A percentile compares a stretch with the other conserved stretches of the same genome.
Evolutionary conservation across 1,140 invertebrate species (phyloP).

Genomic region (Lepidotrigona ventralis): DNA sequence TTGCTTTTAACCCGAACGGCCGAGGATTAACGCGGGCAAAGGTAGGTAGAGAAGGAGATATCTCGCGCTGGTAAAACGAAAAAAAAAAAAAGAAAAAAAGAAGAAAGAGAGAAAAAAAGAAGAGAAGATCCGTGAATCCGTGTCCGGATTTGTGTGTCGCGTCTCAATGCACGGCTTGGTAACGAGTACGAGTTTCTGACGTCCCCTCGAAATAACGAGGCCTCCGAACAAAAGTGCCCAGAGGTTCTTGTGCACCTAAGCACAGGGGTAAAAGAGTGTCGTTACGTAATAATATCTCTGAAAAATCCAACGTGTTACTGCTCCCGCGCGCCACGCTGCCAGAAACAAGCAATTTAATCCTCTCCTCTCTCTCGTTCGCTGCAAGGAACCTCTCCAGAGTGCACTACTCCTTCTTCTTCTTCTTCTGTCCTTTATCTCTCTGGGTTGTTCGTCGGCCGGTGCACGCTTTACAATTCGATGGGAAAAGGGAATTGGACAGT

Average conservation of each 20-base stretch:
- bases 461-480: neutral
- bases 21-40: neutral
- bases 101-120: too few species aligned
- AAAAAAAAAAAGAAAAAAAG: neutral
- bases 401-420: conserved; percentile 30
- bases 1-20: neutral
- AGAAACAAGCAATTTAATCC: conserved; percentile 55
- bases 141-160: conserved; percentile 13
- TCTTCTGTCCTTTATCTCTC: neutral
- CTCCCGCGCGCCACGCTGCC: conserved; percentile 3
- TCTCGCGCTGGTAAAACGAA: neutral
- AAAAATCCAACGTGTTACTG: conserved; percentile 49
- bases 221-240: conserved; percentile 38
- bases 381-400: conserved; percentile 48
- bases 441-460: neutral
- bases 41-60: neutral
- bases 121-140: neutral
- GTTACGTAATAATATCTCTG: conserved; percentile 57
- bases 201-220: conserved; percentile 50
- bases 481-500: neutral
- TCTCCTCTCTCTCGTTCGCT: conserved; percentile 7
- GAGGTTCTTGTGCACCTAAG: conserved; percentile 33
- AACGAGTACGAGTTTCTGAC: conserved; percentile 36
- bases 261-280: conserved; percentile 29
- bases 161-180: conserved; percentile 21